Evolutionary conservation across 1,140 invertebrate genomes (phyloP).

Genomic region (Cyclina sinensis): DNA sequence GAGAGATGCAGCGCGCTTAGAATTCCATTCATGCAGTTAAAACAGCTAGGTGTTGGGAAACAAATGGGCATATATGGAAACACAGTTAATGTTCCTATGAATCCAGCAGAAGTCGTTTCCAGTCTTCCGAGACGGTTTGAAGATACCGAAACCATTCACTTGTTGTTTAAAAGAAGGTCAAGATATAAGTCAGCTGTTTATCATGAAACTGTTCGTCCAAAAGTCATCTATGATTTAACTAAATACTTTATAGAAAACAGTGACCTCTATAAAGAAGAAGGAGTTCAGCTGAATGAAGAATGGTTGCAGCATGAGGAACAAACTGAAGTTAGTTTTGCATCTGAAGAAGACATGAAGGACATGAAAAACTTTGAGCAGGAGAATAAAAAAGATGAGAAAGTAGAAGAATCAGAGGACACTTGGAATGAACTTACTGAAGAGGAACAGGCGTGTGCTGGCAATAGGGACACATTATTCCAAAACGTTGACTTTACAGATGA

Average conservation of each 20-base stretch:
- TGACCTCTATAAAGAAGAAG: conserved; percentile 62
- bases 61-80: conserved; percentile 63
- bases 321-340: background rate
- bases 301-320: conserved; percentile 30
- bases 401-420: conserved; percentile 22
- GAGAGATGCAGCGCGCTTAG: conserved; percentile 42
- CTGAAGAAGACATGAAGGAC: conserved; percentile 10
- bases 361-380: background rate
- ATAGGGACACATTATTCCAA: conserved; percentile 63
- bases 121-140: conserved; percentile 53
- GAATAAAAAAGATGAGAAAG: background rate
- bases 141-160: conserved; percentile 63
- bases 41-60: conserved; percentile 63
- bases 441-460: conserved; percentile 50
- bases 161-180: conserved; percentile 48
- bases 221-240: conserved; percentile 64
- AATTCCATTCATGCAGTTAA: conserved; percentile 67
- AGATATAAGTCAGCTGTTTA: conserved; percentile 28
- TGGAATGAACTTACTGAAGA: conserved; percentile 56
- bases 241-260: conserved; percentile 70
- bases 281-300: conserved; percentile 50
- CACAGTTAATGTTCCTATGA: conserved; percentile 68
- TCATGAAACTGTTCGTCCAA: conserved; percentile 64
- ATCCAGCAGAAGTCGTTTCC: conserved; percentile 38
- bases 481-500: conserved; percentile 63